Conservation (phyloP, 2,113 vertebrate species). For the Callocephalon fimbriatum region DNA sequence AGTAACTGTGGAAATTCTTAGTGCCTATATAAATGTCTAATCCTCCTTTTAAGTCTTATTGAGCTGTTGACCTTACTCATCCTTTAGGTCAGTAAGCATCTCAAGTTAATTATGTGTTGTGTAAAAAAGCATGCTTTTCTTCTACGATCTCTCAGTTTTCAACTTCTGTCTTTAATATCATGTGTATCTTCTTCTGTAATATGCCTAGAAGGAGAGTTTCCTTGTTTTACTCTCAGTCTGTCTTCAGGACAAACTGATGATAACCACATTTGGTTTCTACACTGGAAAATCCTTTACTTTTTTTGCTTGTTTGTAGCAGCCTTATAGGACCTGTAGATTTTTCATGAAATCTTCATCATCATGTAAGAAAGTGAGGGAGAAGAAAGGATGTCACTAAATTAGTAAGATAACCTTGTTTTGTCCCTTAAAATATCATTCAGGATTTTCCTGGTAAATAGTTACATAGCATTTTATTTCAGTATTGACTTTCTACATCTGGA, state of each 20-base stretch:
- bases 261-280: neutral
- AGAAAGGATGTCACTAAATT: neutral
- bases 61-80: neutral
- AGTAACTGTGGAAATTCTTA: neutral
- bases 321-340: neutral
- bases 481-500: neutral
- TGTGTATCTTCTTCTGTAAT: neutral
- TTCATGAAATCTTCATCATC: neutral
- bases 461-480: neutral
- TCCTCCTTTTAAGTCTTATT: neutral
- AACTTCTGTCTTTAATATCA: neutral
- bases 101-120: accelerated
- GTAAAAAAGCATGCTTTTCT: neutral
- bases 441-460: neutral
- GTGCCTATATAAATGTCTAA: neutral
- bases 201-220: neutral
- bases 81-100: neutral
- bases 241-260: neutral
- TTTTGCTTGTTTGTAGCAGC: neutral
- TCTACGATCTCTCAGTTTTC: neutral
- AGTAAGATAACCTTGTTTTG: neutral
- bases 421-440: neutral
- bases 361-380: neutral
- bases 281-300: neutral
- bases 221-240: neutral